Base-by-base conservation (phyloP, 2,113 vertebrate genomes). In the Lagopus muta region DNA sequence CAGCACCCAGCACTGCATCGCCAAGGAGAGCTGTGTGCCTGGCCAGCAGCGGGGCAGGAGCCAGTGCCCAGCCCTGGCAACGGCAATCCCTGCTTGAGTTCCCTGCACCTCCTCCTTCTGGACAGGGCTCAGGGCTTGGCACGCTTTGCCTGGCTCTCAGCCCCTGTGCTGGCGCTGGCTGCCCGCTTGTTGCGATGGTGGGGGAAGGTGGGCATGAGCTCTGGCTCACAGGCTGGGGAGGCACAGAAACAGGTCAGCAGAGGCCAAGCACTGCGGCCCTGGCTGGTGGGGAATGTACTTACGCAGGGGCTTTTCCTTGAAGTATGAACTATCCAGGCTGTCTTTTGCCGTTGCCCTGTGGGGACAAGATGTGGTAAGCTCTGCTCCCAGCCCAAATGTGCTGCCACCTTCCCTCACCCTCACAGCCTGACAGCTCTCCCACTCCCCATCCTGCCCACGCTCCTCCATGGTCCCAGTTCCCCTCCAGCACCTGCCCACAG, bases 171-270 rank as follows among this genome's bases (percentile, higher is more conserved):
- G 82, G 71, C 2, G 0, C 64, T 3, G 0, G 97, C 97, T 0
- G 95, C 97, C 11, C 98, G 96, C 91, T 99, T 99, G 98, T 99
- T 99, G 42, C 99, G 99, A 72, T 99, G 99, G 92, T 99, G 99
- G 1, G 99, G 99, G 91, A 99, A 99, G 48, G 99, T 99, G 5
- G 99, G 99, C 99, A 99, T 99, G 92, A 99, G 98, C 91, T 99
- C 99, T 0, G 99, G 98, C 71, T 99, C 99, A 0, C 99, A 99
- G 43, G 99, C 99, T 98, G 96, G 0, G 48, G 91, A 57, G 97
- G 73, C 24, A 60, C 17, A 79, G 20, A 13, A 5, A 1, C 1
- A 5, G 2, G 2, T 93, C 64, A 74, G 67, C 1, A 2, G 27
- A 30, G 21, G 76, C 18, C 19, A 2, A 55, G 21, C 7, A 0